Evolutionary conservation across 2,888 invertebrate genomes (phyloP).

Genomic region (Lasioglossum malachurum): DNA sequence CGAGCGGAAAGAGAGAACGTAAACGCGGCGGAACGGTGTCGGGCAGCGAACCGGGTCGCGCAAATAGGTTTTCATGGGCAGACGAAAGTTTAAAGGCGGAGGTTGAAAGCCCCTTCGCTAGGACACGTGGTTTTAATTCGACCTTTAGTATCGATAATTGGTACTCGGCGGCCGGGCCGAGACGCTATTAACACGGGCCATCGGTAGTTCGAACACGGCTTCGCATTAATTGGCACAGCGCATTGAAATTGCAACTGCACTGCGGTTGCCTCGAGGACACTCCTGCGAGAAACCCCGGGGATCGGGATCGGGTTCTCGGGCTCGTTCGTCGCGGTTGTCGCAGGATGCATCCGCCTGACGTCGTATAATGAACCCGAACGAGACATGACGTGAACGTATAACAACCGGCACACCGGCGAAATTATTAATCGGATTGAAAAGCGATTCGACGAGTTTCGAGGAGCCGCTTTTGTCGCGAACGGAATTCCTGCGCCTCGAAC

Average conservation of each 20-base stretch:
- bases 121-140: conserved; percentile 27
- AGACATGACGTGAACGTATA: conserved; percentile 1
- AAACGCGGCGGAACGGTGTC: neutral
- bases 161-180: conserved; percentile 33
- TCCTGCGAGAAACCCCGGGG: conserved; percentile 9
- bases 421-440: conserved; percentile 44
- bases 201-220: conserved; percentile 45
- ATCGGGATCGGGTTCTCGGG: neutral
- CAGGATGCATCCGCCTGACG: conserved; percentile 19
- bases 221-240: conserved; percentile 58
- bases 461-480: conserved; percentile 21
- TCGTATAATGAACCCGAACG: conserved; percentile 35
- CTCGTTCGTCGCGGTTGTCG: conserved; percentile 7
- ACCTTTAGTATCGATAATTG: conserved; percentile 51
- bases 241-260: conserved; percentile 56
- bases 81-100: neutral
- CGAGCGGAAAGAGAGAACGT: neutral
- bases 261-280: conserved; percentile 49
- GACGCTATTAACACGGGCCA: conserved; percentile 44
- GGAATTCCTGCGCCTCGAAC: conserved; percentile 1
- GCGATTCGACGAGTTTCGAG: conserved; percentile 28
- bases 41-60: neutral
- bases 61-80: neutral
- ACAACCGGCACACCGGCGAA: conserved; percentile 22
- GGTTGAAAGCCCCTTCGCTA: neutral